Percentiles rank a stretch among this genome's conserved stretches.
Evolutionary conservation across 2,888 invertebrate species (phyloP).

Genomic region (Mylabris sibirica): DNA sequence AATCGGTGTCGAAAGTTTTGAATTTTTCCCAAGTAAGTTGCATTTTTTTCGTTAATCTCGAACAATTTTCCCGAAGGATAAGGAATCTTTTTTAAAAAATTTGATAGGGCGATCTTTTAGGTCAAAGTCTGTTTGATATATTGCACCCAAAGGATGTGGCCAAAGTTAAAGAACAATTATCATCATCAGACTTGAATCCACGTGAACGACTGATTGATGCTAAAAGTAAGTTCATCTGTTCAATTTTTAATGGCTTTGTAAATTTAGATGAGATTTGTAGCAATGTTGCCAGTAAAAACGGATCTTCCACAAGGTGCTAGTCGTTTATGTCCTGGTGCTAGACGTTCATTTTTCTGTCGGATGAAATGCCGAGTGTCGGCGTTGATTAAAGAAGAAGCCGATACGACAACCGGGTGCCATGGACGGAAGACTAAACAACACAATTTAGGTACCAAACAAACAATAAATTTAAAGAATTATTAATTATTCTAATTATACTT

Average conservation of each 20-base stretch:
- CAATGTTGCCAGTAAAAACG: constrained; percentile 90
- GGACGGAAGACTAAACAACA: constrained; percentile 70
- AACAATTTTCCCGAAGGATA: background rate
- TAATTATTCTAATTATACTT: constrained; percentile 24
- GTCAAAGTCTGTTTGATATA: constrained; percentile 94
- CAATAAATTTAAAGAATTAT: background rate
- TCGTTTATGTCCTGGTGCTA: constrained; percentile 84
- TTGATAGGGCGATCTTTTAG: constrained; percentile 80
- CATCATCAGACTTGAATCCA: constrained; percentile 87
- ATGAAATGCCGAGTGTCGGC: constrained; percentile 80
- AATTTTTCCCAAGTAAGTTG: constrained; percentile 79
- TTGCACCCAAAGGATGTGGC: constrained; percentile 93
- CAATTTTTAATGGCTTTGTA: background rate
- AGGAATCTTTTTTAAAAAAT: constrained; percentile 9
- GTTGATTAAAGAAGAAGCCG: constrained; percentile 78
- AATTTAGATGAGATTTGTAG: constrained; percentile 62
- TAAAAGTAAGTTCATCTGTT: constrained; percentile 74
- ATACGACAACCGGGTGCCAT: constrained; percentile 68
- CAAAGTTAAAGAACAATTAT: constrained; percentile 94
- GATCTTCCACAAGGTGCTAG: constrained; percentile 79
- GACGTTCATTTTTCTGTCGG: constrained; percentile 92
- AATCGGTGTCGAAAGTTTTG: constrained; percentile 83
- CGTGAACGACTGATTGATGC: constrained; percentile 90
- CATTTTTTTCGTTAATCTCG: background rate
- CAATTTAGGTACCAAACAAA: constrained; percentile 60